Evolutionary conservation across 2,113 vertebrate species (phyloP), one percentile per base, ranked within the genome.

Genomic region (Caloenas nicobarica): DNA sequence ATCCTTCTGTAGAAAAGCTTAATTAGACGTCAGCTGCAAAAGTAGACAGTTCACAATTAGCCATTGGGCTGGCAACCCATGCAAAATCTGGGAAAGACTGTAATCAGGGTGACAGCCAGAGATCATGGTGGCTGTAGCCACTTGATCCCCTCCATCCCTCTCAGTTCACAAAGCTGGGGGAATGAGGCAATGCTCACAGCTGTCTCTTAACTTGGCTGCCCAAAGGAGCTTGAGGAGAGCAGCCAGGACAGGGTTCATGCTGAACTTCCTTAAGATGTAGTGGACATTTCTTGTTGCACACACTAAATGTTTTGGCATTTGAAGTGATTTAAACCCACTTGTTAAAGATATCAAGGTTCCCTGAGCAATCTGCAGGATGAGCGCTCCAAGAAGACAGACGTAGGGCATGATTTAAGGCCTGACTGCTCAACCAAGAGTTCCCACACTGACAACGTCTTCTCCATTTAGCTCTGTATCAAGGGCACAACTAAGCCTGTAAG

Each of bases 341-440:
- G 17, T 24, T 69, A 48, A 68, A 83, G 22, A 24, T 16, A 65
- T 3, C 8, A 38, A 60, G 31, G 7, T 36, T 69, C 11, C 4
- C 2, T 38, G 16, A 66, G 10, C 8, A 6, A 25, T 71, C 29
- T 62, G 5, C 7, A 53, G 7, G 28, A 13, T n/a, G 8, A 68
- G 14, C 0, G 0, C 23, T 71, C 46, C 25, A 68, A 22, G 9
- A 68, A 58, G 28, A 58, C 21, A 82, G 15, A 64, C 7, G 5
- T 40, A 79, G 38, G 28, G 48, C 9, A 48, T 6, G 31, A 29
- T 29, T 50, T 25, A 79, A 76, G 28, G 7, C 19, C 31, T 79
- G 1, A 0, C 21, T 71, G 34, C 24, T 58, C n/a, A 54, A 0
- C 7, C 9, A 66, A 38, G 60, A n/a, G 4, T 19, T 76, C 10